phyloP scores from a whole-genome alignment of 2,888 invertebrate species.

The Xylota sylvarum region DNA sequence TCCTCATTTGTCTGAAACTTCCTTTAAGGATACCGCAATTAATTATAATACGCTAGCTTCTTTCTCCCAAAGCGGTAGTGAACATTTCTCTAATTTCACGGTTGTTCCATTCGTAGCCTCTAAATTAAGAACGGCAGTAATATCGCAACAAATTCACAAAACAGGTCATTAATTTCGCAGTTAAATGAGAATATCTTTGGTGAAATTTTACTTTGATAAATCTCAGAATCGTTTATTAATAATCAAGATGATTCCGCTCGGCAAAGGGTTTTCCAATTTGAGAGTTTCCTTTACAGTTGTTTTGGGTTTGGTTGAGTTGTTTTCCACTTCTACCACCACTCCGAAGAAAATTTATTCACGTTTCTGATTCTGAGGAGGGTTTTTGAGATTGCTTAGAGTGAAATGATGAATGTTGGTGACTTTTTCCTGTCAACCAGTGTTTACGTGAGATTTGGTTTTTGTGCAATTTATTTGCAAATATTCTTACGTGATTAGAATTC shows the following conservation, averaged over 20 bases:
- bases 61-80: not conserved
- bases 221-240: conserved; percentile 23
- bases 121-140: conserved; percentile 17
- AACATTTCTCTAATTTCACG: conserved; percentile 36
- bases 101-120: conserved; percentile 8
- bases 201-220: conserved; percentile 49
- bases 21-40: not conserved
- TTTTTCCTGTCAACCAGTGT: conserved; percentile 32
- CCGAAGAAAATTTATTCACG: conserved; percentile 10
- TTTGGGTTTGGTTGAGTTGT: not conserved
- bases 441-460: conserved; percentile 41
- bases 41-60: not conserved
- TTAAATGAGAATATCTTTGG: conserved; percentile 17
- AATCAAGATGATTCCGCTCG: conserved; percentile 8
- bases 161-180: conserved; percentile 47
- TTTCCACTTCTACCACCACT: not conserved
- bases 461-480: not conserved
- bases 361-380: not conserved
- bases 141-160: conserved; percentile 10
- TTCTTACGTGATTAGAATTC: not conserved
- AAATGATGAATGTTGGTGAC: conserved; percentile 35
- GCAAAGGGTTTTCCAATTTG: conserved; percentile 39
- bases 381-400: conserved; percentile 2
- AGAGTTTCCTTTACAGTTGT: conserved; percentile 15
- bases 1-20: too few species aligned